A percentile compares a stretch with the other conserved stretches of the same genome.
Evolutionary conservation across 2,113 vertebrate genomes (phyloP).

Genomic region (Diglossa brunneiventris): DNA sequence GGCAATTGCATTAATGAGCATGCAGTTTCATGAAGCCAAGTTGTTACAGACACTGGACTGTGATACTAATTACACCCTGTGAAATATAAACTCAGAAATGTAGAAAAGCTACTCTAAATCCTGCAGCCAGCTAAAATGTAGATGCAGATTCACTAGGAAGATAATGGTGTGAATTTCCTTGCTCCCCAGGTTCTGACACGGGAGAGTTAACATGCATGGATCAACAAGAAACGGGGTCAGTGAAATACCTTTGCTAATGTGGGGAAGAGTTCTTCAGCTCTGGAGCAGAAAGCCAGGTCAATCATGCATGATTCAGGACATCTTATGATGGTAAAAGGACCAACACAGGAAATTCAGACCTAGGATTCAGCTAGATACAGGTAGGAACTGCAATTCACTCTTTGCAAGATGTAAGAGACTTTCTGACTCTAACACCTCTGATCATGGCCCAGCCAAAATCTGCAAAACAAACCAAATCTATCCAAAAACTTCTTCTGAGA

Average conservation of each 20-base stretch:
- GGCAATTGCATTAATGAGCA: slow-evolving; percentile 1
- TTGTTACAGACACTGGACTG: neutral
- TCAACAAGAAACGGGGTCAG: neutral
- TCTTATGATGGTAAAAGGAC: neutral
- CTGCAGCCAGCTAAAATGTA: rapidly evolving
- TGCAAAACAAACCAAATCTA: neutral
- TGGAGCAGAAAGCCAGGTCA: neutral
- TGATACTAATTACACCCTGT: neutral
- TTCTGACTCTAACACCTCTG: neutral
- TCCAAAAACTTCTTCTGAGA: neutral
- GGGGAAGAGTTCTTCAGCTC: neutral
- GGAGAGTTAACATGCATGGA: neutral
- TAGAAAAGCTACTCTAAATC: neutral
- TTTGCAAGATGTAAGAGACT: rapidly evolving
- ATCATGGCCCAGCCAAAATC: neutral
- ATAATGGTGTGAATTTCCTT: neutral
- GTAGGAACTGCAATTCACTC: neutral
- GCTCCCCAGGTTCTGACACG: rapidly evolving
- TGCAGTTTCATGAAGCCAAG: neutral
- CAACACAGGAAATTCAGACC: neutral
- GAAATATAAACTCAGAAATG: neutral
- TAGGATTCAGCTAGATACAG: neutral
- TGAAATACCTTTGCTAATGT: neutral
- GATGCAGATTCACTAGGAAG: neutral
- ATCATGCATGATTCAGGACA: neutral